phyloP scores from a whole-genome alignment of 2,113 vertebrate species.

The Galemys pyrenaicus region DNA sequence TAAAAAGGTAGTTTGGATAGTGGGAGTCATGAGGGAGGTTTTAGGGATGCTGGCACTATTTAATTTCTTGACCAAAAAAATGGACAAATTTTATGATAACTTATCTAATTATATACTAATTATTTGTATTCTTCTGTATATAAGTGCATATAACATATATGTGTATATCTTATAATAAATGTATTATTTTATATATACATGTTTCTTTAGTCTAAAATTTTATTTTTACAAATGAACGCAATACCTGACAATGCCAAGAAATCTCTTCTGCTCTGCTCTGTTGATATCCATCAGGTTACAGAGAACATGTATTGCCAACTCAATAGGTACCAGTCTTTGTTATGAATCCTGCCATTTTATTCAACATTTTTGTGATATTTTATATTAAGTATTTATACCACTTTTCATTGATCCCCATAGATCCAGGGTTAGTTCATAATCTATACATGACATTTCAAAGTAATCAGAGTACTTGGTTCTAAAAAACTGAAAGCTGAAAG shows the following conservation, averaged over 20 bases:
- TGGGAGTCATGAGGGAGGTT: neutral
- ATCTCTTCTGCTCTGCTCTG: neutral
- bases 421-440: neutral
- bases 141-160: too few relatives aligned
- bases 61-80: constrained; percentile 9
- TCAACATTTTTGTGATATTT: constrained; percentile 29
- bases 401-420: neutral
- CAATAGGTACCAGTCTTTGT: neutral
- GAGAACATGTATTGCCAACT: neutral
- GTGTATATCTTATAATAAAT: too few relatives aligned
- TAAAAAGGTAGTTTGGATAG: neutral
- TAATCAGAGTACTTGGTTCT: neutral
- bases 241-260: neutral
- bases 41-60: neutral
- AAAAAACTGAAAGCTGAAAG: neutral
- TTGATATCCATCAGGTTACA: neutral
- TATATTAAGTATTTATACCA: neutral
- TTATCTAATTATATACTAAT: neutral
- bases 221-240: neutral
- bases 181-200: too few relatives aligned
- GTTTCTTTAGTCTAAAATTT: neutral
- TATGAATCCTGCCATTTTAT: constrained; percentile 25
- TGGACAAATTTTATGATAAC: neutral
- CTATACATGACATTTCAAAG: neutral
- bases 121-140: neutral